Percentiles rank a stretch among this genome's conserved stretches.
These are phyloP conservation scores for Heteractis magnifica DNA, from an alignment of 92 coral and sea anemone genomes.

Conservation along the genomic window DNA sequence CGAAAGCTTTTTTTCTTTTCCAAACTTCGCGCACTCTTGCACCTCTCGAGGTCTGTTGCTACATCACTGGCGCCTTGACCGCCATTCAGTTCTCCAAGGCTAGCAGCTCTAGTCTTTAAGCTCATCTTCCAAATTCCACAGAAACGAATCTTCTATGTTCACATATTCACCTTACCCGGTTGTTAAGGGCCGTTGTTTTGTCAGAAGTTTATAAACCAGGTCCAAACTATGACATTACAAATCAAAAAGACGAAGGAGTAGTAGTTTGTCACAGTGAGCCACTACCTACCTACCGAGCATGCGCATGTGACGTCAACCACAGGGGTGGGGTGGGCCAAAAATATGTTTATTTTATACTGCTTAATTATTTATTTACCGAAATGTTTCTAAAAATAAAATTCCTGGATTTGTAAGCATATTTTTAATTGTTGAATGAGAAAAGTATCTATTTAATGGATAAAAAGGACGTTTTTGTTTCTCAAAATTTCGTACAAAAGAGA, in stretches of 20 bases:
- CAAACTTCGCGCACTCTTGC: slow-evolving; percentile 72
- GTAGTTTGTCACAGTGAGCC: slow-evolving; percentile 16
- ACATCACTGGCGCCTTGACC: slow-evolving; percentile 62
- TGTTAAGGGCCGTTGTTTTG: not conserved
- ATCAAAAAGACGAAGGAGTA: slow-evolving; percentile 12
- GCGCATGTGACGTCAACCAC: slow-evolving; percentile 24
- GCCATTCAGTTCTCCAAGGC: slow-evolving; percentile 80
- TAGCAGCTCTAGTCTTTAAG: slow-evolving; percentile 47
- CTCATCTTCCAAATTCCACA: slow-evolving; percentile 19
- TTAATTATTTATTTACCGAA: not conserved
- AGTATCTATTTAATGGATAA: not conserved
- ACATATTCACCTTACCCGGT: not conserved
- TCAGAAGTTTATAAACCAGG: not conserved
- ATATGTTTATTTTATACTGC: not conserved
- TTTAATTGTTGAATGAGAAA: not conserved
- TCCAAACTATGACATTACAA: slow-evolving; percentile 26
- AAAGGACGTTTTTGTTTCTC: not conserved
- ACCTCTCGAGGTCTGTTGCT: slow-evolving; percentile 69
- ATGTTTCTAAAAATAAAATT: not conserved
- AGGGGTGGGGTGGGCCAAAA: slow-evolving; percentile 26
- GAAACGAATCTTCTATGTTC: not conserved
- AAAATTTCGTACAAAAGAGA: not conserved
- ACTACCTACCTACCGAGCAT: slow-evolving; percentile 36
- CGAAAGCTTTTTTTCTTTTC: slow-evolving; percentile 77
- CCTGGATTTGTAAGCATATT: not conserved